Conservation (phyloP, 2,797 vertebrate species). For the Eidolon dupreanum region DNA sequence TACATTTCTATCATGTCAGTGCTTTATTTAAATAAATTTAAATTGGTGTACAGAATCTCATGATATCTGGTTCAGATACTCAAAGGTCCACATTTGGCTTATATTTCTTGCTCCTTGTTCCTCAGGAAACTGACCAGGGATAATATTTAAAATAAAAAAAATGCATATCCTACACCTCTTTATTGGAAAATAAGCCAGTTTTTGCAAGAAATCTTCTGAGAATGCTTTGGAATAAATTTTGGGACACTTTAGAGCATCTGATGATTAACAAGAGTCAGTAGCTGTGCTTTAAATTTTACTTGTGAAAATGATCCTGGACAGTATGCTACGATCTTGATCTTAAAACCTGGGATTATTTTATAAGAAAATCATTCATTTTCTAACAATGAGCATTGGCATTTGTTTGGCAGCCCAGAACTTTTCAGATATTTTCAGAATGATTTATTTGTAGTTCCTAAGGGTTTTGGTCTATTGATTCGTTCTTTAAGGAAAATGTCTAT, state of each 20-base stretch:
- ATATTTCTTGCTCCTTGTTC: constrained; percentile 66
- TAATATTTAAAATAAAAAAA: constrained; percentile 40
- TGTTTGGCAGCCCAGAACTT: neutral
- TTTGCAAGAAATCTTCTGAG: neutral
- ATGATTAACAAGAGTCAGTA: neutral
- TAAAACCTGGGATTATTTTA: neutral
- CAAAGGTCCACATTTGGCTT: constrained; percentile 62
- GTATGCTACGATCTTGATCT: neutral
- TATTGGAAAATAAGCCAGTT: constrained; percentile 28
- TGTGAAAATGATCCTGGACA: neutral
- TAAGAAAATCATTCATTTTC: neutral
- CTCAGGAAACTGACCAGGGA: constrained; percentile 66
- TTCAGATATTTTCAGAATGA: neutral
- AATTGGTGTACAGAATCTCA: constrained; percentile 66
- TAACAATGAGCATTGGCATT: neutral
- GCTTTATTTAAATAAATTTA: constrained; percentile 77
- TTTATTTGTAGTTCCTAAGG: neutral
- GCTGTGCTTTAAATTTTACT: constrained; percentile 23
- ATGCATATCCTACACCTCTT: constrained; percentile 14
- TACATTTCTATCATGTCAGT: constrained; percentile 68
- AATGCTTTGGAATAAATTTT: constrained; percentile 51
- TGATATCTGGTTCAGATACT: constrained; percentile 65
- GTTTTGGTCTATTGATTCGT: neutral
- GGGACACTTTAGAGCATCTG: constrained; percentile 48
- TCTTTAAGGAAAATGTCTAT: neutral